Base-by-base conservation (phyloP, 1,140 invertebrate species). In the Dinothrombium tinctorium region DNA sequence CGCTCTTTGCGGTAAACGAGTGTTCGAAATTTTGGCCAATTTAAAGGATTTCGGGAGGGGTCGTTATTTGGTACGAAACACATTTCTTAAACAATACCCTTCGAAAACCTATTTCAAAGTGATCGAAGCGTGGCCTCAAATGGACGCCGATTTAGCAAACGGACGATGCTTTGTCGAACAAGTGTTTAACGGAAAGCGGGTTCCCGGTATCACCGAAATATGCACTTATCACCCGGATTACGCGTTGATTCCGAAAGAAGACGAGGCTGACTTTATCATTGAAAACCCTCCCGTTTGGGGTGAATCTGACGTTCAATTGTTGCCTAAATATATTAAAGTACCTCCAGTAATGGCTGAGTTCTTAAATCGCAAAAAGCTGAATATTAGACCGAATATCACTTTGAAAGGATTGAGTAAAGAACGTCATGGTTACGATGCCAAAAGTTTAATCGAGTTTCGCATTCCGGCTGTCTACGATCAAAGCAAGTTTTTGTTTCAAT, bases 41-140 rank as follows among this genome's bases (percentile, higher is more conserved):
- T 37, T 48, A 2, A 48, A 48, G 22, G 40, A 48, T 28, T 48
- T 48, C 22, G 47, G 47, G 8, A 33, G 48, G 11, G 42, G 42
- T 21, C 47, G 47, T 14, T 40, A 48, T 28, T 14, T 48, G 6
- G 40, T 26, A 1, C 41, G 45, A 25, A 29, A 29, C 28, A 15
- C 39, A 24, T 21, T 31, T 11, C 36, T 39, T 17, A 32, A 17
- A 12, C n/a, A 43, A n/a, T 44, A 47, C 36, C 35, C 39, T 20
- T 40, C 39, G 20, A 40, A 35, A 20, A 31, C 22, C 21, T 48
- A 26, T 41, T 47, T 48, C 28, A 39, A 44, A 12, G 37, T 48
- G 8, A 44, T 36, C 24, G 32, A 38, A 14, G 47, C 44, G 7
- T 23, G 48, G 12, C 49, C 47, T 2, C 15, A 29, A 7, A 48